phyloP scores from a whole-genome alignment of 2,797 vertebrate genomes.

The Gobio occitaniae region DNA sequence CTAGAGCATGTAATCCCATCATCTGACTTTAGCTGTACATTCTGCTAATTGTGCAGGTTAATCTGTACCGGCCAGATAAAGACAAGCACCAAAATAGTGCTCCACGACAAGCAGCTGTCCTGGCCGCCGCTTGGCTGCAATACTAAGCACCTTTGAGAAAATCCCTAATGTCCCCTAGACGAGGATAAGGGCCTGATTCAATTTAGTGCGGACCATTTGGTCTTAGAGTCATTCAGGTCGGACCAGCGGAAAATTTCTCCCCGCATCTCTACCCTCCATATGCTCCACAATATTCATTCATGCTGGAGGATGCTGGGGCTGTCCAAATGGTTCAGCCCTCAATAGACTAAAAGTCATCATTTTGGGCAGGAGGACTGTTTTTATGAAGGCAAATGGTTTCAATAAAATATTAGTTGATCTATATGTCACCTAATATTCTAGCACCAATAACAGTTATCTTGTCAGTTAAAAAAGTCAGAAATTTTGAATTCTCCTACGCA shows the following conservation, averaged over 20 bases:
- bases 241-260: slow-evolving; percentile 45
- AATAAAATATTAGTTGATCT: not conserved
- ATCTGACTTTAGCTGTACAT: slow-evolving; percentile 67
- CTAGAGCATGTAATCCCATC: slow-evolving; percentile 64
- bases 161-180: slow-evolving; percentile 72
- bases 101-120: slow-evolving; percentile 56
- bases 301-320: not conserved
- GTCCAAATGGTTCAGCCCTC: not conserved
- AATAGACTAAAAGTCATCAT: not conserved
- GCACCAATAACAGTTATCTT: not conserved
- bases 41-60: slow-evolving; percentile 63
- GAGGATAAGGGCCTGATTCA: slow-evolving; percentile 68
- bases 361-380: not conserved
- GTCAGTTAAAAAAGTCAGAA: not conserved
- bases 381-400: not conserved
- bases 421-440: not conserved
- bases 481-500: not conserved
- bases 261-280: slow-evolving; percentile 37
- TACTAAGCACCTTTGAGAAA: slow-evolving; percentile 73
- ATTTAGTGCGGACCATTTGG: slow-evolving; percentile 57
- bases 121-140: slow-evolving; percentile 35
- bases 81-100: slow-evolving; percentile 66
- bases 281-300: not conserved
- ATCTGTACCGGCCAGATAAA: slow-evolving; percentile 67
- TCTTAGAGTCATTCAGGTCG: slow-evolving; percentile 37